A percentile compares a stretch with the other conserved stretches of the same genome.
Evolutionary conservation across 2,888 invertebrate genomes (phyloP).

Genomic region (Apoda limacodes): DNA sequence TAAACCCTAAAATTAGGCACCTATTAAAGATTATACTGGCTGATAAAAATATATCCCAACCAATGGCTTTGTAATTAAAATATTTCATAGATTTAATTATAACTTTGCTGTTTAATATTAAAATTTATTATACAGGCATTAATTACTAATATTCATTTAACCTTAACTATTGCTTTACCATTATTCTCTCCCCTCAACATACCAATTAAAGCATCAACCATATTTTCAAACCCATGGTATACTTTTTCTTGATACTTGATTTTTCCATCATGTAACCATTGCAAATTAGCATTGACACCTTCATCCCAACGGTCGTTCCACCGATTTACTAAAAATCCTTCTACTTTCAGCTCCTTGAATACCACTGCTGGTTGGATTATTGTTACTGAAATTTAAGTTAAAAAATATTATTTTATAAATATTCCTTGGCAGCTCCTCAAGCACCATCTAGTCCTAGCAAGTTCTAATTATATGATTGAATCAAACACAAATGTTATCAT

Average conservation of each 20-base stretch:
- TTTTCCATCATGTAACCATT: conserved; percentile 77
- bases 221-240: conserved; percentile 79
- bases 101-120: no score
- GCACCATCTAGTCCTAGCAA: no score
- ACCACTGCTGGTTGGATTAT: conserved; percentile 71
- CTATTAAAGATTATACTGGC: no score
- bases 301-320: conserved; percentile 73
- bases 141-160: conserved; percentile 35
- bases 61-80: no score
- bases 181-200: conserved; percentile 74
- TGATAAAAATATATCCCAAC: no score
- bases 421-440: no score
- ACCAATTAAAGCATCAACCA: conserved; percentile 76
- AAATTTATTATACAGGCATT: no score
- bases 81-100: no score
- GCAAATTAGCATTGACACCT: conserved; percentile 72
- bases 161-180: conserved; percentile 79
- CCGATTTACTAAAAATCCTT: conserved; percentile 72
- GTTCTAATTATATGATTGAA: no score
- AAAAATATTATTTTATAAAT: no score
- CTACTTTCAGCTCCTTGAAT: conserved; percentile 73
- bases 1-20: no score
- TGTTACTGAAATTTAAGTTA: conserved; percentile 35
- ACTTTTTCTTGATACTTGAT: conserved; percentile 76
- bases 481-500: no score